A percentile compares a stretch with the other conserved stretches of the same genome.
Evolutionary conservation across 1,140 invertebrate genomes (phyloP).

Genomic region (Chironomus tepperi): DNA sequence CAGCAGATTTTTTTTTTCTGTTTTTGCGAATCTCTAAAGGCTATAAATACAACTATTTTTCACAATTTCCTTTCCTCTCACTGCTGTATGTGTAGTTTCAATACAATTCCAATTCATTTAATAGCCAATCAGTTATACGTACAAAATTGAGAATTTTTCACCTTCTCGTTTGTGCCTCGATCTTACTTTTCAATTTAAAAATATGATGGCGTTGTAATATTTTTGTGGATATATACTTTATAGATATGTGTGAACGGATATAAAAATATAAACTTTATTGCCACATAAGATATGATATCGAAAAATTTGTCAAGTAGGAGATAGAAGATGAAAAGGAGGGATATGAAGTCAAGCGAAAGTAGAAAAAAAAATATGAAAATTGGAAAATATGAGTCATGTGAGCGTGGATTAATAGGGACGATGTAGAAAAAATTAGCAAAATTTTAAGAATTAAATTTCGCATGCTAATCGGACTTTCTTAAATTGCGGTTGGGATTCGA

Average conservation of each 20-base stretch:
- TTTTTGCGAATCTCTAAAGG: background rate
- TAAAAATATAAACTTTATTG: conserved; percentile 4
- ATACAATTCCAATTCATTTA: background rate
- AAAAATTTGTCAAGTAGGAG: background rate
- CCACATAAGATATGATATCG: background rate
- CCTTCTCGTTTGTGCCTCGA: background rate
- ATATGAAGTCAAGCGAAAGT: too few species aligned
- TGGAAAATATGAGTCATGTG: too few species aligned
- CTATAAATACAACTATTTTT: conserved; percentile 14
- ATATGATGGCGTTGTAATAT: conserved; percentile 11
- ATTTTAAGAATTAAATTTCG: too few species aligned
- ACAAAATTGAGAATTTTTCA: background rate
- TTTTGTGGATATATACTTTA: too few species aligned
- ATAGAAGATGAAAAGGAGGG: too few species aligned
- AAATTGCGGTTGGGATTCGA: too few species aligned
- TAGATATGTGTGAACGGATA: background rate
- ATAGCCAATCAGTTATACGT: background rate
- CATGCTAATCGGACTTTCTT: too few species aligned
- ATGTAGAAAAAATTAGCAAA: too few species aligned
- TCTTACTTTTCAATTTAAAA: background rate
- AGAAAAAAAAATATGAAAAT: too few species aligned
- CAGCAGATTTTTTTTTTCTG: background rate
- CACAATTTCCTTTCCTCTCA: background rate
- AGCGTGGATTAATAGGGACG: too few species aligned
- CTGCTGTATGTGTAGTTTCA: background rate